These are phyloP conservation scores for Luperina testacea DNA, from an alignment of 2,888 invertebrate genomes.

Conservation along the genomic window DNA sequence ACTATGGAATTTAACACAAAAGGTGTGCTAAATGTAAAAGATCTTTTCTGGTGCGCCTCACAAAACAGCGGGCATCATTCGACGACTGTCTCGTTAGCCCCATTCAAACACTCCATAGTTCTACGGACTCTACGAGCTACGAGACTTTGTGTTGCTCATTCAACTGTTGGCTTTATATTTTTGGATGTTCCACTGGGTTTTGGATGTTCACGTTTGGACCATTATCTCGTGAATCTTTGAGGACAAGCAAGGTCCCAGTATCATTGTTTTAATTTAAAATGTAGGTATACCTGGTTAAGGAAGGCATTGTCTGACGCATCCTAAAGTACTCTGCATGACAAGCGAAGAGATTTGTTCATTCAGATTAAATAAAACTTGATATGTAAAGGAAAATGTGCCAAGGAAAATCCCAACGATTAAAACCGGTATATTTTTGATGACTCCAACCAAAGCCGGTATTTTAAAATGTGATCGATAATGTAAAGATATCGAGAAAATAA, in stretches of 20 bases:
- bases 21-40: conserved; percentile 52
- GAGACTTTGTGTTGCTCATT: conserved; percentile 72
- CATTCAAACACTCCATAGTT: conserved; percentile 74
- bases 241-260: background rate
- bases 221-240: conserved; percentile 12
- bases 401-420: conserved; percentile 36
- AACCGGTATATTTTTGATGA: conserved; percentile 20
- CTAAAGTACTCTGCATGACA: background rate
- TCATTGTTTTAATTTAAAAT: background rate
- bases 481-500: conserved; percentile 28
- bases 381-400: conserved; percentile 1
- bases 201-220: conserved; percentile 26
- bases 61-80: conserved; percentile 75
- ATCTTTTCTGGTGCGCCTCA: conserved; percentile 67
- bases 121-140: conserved; percentile 72
- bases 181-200: conserved; percentile 48
- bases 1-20: conserved; percentile 43
- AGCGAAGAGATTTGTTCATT: background rate
- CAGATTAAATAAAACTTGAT: conserved; percentile 6
- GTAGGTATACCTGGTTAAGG: background rate
- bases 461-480: conserved; percentile 23
- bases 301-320: background rate
- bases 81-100: conserved; percentile 81
- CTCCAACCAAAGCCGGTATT: conserved; percentile 16
- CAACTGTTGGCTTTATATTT: conserved; percentile 69